Evolutionary conservation across 2,113 vertebrate genomes (phyloP), one percentile per base, ranked within the genome.

Genomic region (Sclerurus mexicanus): DNA sequence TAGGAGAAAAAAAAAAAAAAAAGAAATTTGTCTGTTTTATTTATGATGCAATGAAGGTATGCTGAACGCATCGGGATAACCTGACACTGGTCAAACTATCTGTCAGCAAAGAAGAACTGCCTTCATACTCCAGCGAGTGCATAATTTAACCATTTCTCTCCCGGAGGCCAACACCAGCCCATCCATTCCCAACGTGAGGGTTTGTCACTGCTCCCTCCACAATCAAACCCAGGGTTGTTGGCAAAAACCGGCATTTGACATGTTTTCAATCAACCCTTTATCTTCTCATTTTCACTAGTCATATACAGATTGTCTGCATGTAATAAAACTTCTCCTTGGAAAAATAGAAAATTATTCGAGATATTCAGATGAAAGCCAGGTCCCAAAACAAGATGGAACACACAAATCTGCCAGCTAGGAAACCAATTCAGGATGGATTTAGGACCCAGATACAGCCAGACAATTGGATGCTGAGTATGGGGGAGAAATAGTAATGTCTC

Each of bases 1-100:
- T 58, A 96, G 97, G 92, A 96, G 85, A 28, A 68, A 94, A 97
- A 97, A 96, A 97, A 95, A 98, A 98, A 98, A 97, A 95, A 98
- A 98, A 98, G 99, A 98, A 93, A 99, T 99, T 99, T 99, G 98
- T 99, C 99, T 99, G 99, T 97, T 99, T 99, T 99, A 99, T 99
- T 99, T 99, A 99, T 99, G 99, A 99, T 98, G 98, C 99, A 98
- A 98, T 98, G 99, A 99, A 99, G 99, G 99, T 99, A 99, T 99
- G 98, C 98, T 98, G 99, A 99, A 98, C 93, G 97, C 98, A 98
- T 99, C 98, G 98, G 98, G 99, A 98, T 97, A 98, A 98, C 98
- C 98, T 99, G 98, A 98, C 98, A 98, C 98, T 99, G 99, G 99
- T 99, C 99, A 99, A 98, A 98, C 97, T 97, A 96, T 97, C 98